Percentiles rank a stretch among this genome's conserved stretches.
These are phyloP conservation scores for Hexactinellida sp. DNA, from an alignment of 37 sponge, comb jelly and placozoan genomes.

Conservation along the genomic window DNA sequence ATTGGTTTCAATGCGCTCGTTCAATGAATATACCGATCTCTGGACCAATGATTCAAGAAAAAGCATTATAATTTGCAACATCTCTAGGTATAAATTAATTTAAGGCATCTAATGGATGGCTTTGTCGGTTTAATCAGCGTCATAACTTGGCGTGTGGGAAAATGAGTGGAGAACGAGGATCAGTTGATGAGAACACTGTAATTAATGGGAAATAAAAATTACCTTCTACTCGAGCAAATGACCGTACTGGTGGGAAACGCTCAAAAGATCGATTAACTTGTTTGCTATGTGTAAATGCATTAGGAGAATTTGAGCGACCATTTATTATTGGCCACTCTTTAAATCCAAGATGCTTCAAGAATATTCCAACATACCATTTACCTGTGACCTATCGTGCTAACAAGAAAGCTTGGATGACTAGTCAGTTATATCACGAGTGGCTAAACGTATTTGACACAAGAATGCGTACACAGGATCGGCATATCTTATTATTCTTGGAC, in stretches of 20 bases:
- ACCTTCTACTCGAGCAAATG: background rate
- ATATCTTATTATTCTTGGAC: background rate
- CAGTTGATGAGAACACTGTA: background rate
- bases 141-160: background rate
- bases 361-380: background rate
- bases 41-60: background rate
- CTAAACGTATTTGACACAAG: background rate
- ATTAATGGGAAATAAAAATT: background rate
- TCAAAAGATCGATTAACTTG: background rate
- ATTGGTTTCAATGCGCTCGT: background rate
- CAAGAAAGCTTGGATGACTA: conserved; percentile 17
- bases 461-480: background rate
- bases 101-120: background rate
- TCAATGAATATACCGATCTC: background rate
- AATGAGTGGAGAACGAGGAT: background rate
- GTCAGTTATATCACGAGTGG: background rate
- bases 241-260: background rate
- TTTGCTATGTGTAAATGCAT: background rate
- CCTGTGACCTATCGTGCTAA: background rate
- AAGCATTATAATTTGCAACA: background rate
- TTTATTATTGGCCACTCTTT: background rate
- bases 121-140: background rate
- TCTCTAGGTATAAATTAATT: no score
- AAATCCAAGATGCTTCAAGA: background rate
- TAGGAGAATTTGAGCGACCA: background rate